Percentiles rank a stretch among this genome's conserved stretches.
These are phyloP conservation scores for Zapornia atra DNA, from an alignment of 2,113 vertebrate species.

Conservation along the genomic window DNA sequence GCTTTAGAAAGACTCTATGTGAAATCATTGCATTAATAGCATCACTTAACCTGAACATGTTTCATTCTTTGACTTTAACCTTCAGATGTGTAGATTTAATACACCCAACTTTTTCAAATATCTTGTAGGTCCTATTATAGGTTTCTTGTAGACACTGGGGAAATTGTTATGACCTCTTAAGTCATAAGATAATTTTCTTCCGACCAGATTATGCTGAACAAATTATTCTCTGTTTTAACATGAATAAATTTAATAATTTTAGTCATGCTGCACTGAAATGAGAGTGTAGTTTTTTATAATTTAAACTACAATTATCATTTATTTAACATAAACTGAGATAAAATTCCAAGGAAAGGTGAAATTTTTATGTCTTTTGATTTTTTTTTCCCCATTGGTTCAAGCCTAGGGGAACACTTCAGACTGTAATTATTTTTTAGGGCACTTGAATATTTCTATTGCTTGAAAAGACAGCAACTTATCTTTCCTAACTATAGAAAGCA, in stretches of 20 bases:
- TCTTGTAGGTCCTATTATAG: constrained; percentile 25
- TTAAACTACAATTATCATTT: constrained; percentile 54
- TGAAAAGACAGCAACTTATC: constrained; percentile 21
- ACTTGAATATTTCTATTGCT: constrained; percentile 55
- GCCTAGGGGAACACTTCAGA: constrained; percentile 9
- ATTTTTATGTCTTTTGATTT: not conserved
- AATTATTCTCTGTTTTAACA: constrained; percentile 61
- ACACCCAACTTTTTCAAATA: constrained; percentile 29
- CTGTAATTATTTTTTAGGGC: constrained; percentile 50
- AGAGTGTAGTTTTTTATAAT: constrained; percentile 26
- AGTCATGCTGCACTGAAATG: not conserved
- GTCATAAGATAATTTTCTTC: constrained; percentile 59
- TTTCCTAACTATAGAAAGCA: constrained; percentile 30
- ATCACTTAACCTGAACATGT: constrained; percentile 27
- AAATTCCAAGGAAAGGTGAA: constrained; percentile 42
- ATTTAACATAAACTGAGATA: constrained; percentile 31
- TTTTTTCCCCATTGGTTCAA: not conserved
- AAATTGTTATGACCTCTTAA: constrained; percentile 49
- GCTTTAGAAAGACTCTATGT: not conserved
- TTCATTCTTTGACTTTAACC: constrained; percentile 54
- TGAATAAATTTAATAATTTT: constrained; percentile 52
- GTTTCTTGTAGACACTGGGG: constrained; percentile 1
- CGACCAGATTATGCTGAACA: constrained; percentile 59
- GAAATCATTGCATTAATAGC: not conserved
- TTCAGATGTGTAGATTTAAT: constrained; percentile 35